These are phyloP conservation scores for Cecropterus lyciades DNA, from an alignment of 1,140 invertebrate genomes.

Conservation along the genomic window DNA sequence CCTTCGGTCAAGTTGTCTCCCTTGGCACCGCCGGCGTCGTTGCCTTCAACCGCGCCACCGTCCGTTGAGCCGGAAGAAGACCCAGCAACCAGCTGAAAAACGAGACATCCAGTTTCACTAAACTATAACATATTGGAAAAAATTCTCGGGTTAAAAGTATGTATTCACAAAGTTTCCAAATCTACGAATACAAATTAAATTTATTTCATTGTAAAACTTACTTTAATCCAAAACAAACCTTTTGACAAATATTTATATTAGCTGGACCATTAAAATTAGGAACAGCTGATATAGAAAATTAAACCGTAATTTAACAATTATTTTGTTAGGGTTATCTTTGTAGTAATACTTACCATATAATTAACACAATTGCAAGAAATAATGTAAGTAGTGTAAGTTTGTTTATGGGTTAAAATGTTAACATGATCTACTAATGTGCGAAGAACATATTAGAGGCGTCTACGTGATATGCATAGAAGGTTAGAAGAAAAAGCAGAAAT, in stretches of 20 bases:
- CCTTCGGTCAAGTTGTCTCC: constrained; percentile 89
- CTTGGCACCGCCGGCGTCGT: constrained; percentile 83
- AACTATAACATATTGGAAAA: neutral
- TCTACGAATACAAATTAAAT: too few species aligned
- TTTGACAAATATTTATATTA: too few species aligned
- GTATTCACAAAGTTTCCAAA: neutral
- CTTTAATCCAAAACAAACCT: too few species aligned
- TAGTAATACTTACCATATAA: neutral
- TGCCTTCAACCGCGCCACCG: constrained; percentile 84
- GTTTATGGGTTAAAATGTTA: constrained; percentile 12
- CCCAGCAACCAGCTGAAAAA: constrained; percentile 89
- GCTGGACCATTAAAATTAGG: too few species aligned
- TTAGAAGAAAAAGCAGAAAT: constrained; percentile 6
- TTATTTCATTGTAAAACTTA: too few species aligned
- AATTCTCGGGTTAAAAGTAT: neutral
- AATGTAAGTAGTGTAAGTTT: neutral
- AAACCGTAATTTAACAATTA: too few species aligned
- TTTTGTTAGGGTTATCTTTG: too few species aligned
- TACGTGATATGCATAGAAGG: constrained; percentile 15
- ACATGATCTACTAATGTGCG: constrained; percentile 12
- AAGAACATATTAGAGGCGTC: neutral
- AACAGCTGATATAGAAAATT: too few species aligned
- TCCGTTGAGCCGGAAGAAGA: constrained; percentile 88
- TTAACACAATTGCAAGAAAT: neutral
- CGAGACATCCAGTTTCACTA: neutral